Base-by-base conservation (phyloP, 1,140 invertebrate species). In the Listronotus oregonensis region DNA sequence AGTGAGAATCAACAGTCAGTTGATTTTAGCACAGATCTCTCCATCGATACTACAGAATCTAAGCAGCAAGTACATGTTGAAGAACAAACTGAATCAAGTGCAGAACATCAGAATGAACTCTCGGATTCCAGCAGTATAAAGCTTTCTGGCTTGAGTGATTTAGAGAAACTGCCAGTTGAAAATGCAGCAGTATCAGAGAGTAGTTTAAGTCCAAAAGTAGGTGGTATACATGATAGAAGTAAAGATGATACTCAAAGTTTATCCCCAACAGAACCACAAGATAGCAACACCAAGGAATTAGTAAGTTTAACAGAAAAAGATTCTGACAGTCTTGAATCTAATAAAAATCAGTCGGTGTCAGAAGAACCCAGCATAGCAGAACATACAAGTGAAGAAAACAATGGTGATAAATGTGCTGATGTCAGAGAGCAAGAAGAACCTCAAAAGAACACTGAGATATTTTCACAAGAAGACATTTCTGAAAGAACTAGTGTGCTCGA, bases 381-480 rank as follows among this genome's bases (percentile, higher is more conserved):
- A 17, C 43, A 3, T 11, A 46, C n/a, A 11, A 18, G 7, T 21
- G 37, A 15, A 27, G 55, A 57, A n/a, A 39, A 43, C 46, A 34
- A 9, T 14, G 6, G 8, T 12, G 31, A 43, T 6, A 15, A 14
- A 58, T 12, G 10, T 21, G 39, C 14, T 31, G 21, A 12, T 44
- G 39, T 17, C n/a, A 10, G 3, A 18, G 40, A n/a, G 44, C n/a
- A 40, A 12, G 56, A 59, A 59, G 42, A 59, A 44, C 12, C 14
- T 47, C 31, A 12, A 47, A 31, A 27, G 12, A 43, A 58, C 7
- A 43, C 5, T 31, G 18, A 31, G 5, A 11, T 15, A 11, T 9
- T 10, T 9, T 12, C 12, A 56, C 12, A 17, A 18, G 42, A 39
- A 44, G 37, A 47, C n/a, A 1, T 27, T 27, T 4, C 39, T 12